Evolutionary conservation across 1,140 invertebrate genomes (phyloP), one percentile per base, ranked within the genome.

Genomic region (Eueides isabella): DNA sequence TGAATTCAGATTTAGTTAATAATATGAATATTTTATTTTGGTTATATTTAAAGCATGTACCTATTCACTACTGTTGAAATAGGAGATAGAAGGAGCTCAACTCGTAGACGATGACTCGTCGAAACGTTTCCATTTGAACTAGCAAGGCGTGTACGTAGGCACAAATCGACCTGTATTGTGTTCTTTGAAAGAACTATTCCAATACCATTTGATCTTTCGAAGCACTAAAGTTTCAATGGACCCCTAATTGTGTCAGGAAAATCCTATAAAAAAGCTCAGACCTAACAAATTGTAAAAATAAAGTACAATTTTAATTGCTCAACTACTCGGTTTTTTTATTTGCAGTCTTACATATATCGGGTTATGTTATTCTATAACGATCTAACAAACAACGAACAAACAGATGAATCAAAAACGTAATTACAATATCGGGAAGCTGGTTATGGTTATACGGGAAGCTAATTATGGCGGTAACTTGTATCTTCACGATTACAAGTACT

Each of bases 181-280:
- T 11, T 55, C 23, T 55, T 55, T 55, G 16, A 55, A 55, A 55
- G 19, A 55, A 55, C 48, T 55, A 55, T 55, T 55, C 48, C 48
- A 55, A 55, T 55, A 55, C 48, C 19, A 55, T 55, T 55, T 55
- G 48, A 55, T 55, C 19, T 55, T 23, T 55, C 19, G 48, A 55
- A 55, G 19, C 9, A 55, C n/a, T 55, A 55, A 55, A 26, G 48
- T 55, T 23, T 55, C 48, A 55, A 55, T 55, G 48, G 48, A 55
- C 2, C 48, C 48, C n/a, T 19, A 55, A 55, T 55, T 55, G 48
- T 55, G 2, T 3, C 19, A 23, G 7, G 6, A 23, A 55, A 55
- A 23, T 26, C 48, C 48, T 11, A 12, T 11, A 55, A 12, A 55
- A 23, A 55, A 23, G n/a, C 12, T 44, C 5, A 19, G 19, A 44